phyloP scores from a whole-genome alignment of 2,888 invertebrate genomes.

The Drosophila atroscutellata region DNA sequence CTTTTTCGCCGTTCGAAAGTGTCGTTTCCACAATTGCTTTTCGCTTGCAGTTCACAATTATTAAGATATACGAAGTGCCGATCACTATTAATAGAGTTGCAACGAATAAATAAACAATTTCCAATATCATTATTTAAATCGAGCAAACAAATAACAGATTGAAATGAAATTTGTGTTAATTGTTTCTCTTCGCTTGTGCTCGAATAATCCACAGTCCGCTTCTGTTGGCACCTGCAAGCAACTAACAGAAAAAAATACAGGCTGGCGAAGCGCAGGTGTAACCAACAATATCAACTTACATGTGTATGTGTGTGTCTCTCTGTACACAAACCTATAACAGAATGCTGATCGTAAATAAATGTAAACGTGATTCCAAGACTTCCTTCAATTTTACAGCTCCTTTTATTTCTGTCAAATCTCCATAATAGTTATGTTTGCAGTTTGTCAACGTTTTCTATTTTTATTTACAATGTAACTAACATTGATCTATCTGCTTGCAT shows the following conservation, averaged over 20 bases:
- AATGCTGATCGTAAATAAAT: background rate
- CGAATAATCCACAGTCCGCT: background rate
- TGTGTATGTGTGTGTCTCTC: background rate
- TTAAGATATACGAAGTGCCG: constrained; percentile 22
- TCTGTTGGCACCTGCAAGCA: constrained; percentile 20
- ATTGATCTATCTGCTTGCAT: constrained; percentile 1
- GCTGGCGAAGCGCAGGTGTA: constrained; percentile 14
- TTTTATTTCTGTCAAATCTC: background rate
- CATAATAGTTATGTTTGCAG: background rate
- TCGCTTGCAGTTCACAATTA: constrained; percentile 42
- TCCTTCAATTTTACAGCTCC: background rate
- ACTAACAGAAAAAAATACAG: constrained; percentile 19
- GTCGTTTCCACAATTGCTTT: constrained; percentile 27
- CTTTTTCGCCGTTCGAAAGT: constrained; percentile 16
- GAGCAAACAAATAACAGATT: background rate
- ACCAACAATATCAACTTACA: background rate
- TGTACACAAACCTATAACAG: background rate
- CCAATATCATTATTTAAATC: constrained; percentile 21
- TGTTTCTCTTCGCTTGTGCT: background rate
- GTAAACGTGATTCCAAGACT: background rate
- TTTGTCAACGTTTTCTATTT: background rate
- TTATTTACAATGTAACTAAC: background rate
- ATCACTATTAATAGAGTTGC: constrained; percentile 12
- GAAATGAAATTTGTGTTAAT: background rate
- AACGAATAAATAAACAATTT: constrained; percentile 1